Conservation (phyloP, 2,113 vertebrate genomes). For the Cynopterus brachyotis region DNA sequence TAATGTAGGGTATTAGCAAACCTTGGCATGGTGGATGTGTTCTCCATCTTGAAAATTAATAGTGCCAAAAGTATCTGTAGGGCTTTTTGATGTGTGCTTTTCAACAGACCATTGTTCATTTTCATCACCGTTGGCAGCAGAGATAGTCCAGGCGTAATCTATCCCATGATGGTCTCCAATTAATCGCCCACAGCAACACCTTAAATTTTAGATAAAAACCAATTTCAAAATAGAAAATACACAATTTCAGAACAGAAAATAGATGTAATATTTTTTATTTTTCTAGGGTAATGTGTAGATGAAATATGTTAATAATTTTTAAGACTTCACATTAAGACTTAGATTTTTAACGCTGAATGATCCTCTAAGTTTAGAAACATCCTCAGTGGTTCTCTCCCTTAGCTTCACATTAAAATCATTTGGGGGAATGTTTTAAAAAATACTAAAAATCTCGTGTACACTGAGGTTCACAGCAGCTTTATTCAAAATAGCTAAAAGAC, state of each 20-base stretch:
- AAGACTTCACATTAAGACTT: slow-evolving; percentile 10
- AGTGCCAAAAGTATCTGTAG: slow-evolving; percentile 94
- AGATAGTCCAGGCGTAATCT: slow-evolving; percentile 78
- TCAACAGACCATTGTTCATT: slow-evolving; percentile 90
- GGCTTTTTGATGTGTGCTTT: slow-evolving; percentile 89
- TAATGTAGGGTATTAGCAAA: slow-evolving; percentile 71
- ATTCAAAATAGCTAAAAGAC: background rate
- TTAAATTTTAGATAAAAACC: slow-evolving; percentile 69
- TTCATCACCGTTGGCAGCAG: slow-evolving; percentile 53
- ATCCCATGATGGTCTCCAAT: slow-evolving; percentile 89
- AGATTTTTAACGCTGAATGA: background rate
- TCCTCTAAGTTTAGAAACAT: background rate
- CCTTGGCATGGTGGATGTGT: slow-evolving; percentile 94
- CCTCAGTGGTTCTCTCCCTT: background rate
- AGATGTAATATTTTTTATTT: background rate
- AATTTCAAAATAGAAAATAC: background rate
- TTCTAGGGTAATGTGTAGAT: background rate
- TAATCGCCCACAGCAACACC: slow-evolving; percentile 94
- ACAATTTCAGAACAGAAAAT: background rate
- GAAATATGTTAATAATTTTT: background rate
- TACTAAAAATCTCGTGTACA: background rate
- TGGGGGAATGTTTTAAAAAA: background rate
- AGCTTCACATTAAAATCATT: background rate
- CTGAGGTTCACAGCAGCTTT: background rate
- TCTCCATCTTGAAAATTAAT: slow-evolving; percentile 95